Base-by-base conservation (phyloP, 2,113 vertebrate genomes). In the Gopherus evgoodei region DNA sequence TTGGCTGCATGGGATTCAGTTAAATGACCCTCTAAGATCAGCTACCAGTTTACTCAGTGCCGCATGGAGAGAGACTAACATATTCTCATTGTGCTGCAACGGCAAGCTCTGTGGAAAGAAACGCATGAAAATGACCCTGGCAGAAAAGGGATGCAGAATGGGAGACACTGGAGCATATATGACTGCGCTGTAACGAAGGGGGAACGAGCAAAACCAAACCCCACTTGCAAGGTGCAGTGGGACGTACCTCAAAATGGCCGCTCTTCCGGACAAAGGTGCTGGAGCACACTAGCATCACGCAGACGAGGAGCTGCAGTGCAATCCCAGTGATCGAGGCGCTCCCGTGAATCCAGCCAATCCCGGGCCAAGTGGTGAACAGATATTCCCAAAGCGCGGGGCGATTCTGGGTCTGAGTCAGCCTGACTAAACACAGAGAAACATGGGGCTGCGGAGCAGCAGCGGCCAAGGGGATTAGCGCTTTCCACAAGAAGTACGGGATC, bases 231-330 rank as follows among this genome's bases (percentile, higher is more conserved):
- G 9, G 9, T 4, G 62, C 62, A 52, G 35, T 19, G 31, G 57
- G 24, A 50, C 69, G 50, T 81, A 99, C 99, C 98, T 99, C 98
- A 25, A 99, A 99, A 96, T 99, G 99, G 7, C 99, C 98, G 1
- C 99, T 98, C 87, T 98, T 98, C 3, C 98, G 98, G 12, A 99
- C 90, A 2, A 99, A 98, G 24, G 99, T 97, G 96, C 98, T 98
- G 98, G 99, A 99, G 96, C 99, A 99, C 62, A 97, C 52, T 6
- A 98, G 96, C 98, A 99, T 98, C 93, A 99, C 81, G 38, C 94
- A 87, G 94, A 99, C 97, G 27, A 99, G 91, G 3, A 97, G 88
- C 98, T 98, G 98, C 12, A 99, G 98, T 0, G 98, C n/a, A 8
- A 99, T 90, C 0, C 99, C 99, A 0, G 98, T 99, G 42, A 98